These are phyloP conservation scores for Tupaia chinensis DNA, from an alignment of 2,113 vertebrate genomes.

Conservation along the genomic window DNA sequence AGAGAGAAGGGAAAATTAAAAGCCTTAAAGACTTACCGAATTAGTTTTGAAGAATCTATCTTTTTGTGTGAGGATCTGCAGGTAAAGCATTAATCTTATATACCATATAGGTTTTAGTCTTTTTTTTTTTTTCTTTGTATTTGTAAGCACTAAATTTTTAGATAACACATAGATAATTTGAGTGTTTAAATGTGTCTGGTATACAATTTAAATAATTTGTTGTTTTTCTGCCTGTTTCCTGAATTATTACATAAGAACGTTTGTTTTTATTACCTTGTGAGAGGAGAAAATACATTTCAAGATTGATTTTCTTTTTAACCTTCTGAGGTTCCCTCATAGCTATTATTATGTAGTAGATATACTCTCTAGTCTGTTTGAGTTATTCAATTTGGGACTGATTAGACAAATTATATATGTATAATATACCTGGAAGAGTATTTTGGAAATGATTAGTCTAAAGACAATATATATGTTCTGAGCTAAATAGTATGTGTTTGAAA, in stretches of 20 bases:
- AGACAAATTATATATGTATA: constrained; percentile 18
- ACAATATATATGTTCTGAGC: neutral
- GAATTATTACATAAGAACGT: neutral
- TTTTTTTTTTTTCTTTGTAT: constrained; percentile 34
- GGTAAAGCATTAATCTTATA: constrained; percentile 85
- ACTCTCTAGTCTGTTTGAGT: neutral
- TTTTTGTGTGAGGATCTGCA: constrained; percentile 94
- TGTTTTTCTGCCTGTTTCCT: neutral
- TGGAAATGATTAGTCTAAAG: neutral
- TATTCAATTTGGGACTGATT: neutral
- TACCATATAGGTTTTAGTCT: neutral
- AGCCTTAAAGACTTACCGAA: constrained; percentile 89
- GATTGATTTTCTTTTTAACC: neutral
- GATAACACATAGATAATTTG: neutral
- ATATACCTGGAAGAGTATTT: neutral
- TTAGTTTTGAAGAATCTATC: constrained; percentile 94
- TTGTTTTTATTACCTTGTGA: constrained; percentile 11
- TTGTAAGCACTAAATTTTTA: constrained; percentile 4
- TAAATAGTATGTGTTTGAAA: neutral
- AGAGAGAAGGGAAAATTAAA: constrained; percentile 90
- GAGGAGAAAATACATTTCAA: neutral
- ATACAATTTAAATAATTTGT: neutral
- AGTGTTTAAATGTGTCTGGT: neutral
- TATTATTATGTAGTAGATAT: neutral
- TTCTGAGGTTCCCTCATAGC: neutral